Conservation (phyloP, 2,888 invertebrate genomes). For the Nemurella pictetii region DNA sequence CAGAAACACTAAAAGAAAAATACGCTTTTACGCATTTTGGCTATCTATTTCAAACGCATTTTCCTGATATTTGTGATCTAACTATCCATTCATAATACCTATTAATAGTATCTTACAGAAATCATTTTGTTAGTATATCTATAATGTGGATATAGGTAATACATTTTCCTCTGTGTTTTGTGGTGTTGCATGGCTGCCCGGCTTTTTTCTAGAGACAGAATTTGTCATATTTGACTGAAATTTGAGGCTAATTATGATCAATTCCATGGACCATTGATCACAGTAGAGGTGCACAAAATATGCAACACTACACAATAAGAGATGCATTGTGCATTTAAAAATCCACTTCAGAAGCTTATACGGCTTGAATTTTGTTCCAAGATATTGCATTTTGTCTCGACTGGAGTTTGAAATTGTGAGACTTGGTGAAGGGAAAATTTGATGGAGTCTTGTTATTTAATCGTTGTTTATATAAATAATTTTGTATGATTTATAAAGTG, state of each 20-base stretch:
- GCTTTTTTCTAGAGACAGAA: no score
- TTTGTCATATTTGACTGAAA: no score
- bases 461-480: not conserved
- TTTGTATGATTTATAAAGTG: not conserved
- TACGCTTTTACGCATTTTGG: slow-evolving; percentile 3
- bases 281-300: no score
- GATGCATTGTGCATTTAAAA: no score
- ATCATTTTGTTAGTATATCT: not conserved
- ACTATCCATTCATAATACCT: not conserved
- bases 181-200: not conserved
- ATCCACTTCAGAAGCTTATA: no score
- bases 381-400: not conserved
- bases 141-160: not conserved
- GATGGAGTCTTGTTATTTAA: not conserved
- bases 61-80: not conserved
- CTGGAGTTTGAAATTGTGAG: not conserved
- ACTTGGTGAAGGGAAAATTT: not conserved
- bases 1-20: slow-evolving; percentile 46
- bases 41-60: slow-evolving; percentile 2
- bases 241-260: no score
- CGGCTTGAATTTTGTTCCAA: not conserved
- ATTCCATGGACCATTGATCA: no score
- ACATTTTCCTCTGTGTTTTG: not conserved
- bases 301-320: no score
- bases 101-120: not conserved